Base-by-base conservation (phyloP, 2,113 vertebrate species). In the Eulemur rufifrons region DNA sequence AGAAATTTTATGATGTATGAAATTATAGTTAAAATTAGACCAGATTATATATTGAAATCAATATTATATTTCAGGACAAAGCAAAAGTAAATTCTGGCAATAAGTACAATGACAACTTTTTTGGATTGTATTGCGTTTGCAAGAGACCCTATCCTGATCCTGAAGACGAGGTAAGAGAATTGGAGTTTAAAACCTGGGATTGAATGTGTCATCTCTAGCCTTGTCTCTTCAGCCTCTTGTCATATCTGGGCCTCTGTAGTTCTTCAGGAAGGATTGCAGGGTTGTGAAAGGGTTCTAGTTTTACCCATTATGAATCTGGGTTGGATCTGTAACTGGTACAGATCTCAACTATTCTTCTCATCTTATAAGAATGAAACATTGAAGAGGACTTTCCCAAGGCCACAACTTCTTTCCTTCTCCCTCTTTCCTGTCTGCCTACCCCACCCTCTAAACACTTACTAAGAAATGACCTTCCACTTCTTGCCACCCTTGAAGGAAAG, bases 81-180 rank as follows among this genome's bases (percentile, higher is more conserved):
- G 98, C 99, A 91, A 98, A 97, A 32, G 88, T 98, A 97, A 99
- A 99, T 97, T 56, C 97, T 27, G 98, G 98, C 96, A 99, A 99
- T 98, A 98, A 98, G 52, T 99, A 99, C 92, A 99, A 99, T 93
- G 99, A 99, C 97, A 99, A 99, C 98, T 99, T 99, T 97, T 99
- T 98, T 0, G 99, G 99, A 81, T 98, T 99, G 69, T 99, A 99
- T 95, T 99, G 99, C 95, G 98, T 98, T n/a, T 99, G 99, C 98
- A 99, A 99, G 98, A 99, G 99, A 93, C 99, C 99, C 3, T 99
- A 99, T 91, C 99, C 99, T 61, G 99, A 99, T 98, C 98, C 99
- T 71, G 99, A 99, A 42, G 99, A 99, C 96, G 99, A 99, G 99
- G 99, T 99, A 98, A 97, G 98, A 96, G 94, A 91, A 45, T 64